phyloP scores from a whole-genome alignment of 2,113 vertebrate species.

The Dendropsophus ebraccatus region DNA sequence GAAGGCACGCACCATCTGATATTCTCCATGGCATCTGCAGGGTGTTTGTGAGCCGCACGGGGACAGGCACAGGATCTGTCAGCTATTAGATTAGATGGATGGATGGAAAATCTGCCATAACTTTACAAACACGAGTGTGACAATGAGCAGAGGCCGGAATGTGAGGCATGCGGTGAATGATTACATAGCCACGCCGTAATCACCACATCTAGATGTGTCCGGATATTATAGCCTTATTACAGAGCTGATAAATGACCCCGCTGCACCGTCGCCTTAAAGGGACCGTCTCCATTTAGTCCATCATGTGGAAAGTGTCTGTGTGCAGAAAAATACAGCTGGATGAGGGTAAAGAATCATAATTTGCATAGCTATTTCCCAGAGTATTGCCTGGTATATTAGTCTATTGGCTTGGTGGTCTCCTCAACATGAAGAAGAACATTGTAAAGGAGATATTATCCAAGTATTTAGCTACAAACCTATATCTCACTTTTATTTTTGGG shows the following conservation, averaged over 20 bases:
- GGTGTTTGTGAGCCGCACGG: background rate
- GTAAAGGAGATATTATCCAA: too few relatives aligned
- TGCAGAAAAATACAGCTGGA: too few relatives aligned
- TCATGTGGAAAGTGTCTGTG: too few relatives aligned
- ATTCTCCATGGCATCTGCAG: background rate
- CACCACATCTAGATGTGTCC: background rate
- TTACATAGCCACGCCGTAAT: background rate
- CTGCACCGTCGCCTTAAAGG: background rate
- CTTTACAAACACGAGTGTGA: background rate
- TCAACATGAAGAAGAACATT: too few relatives aligned
- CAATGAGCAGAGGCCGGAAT: background rate
- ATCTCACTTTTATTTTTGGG: too few relatives aligned
- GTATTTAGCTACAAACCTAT: too few relatives aligned
- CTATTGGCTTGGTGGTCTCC: too few relatives aligned
- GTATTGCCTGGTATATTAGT: too few relatives aligned
- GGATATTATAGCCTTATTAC: slow-evolving; percentile 6
- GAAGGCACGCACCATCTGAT: background rate
- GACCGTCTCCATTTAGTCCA: too few relatives aligned
- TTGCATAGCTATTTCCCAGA: too few relatives aligned
- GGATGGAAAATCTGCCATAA: background rate
- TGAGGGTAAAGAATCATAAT: too few relatives aligned
- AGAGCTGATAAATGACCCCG: background rate
- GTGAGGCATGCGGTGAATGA: background rate
- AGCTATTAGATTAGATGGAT: slow-evolving; percentile 14
- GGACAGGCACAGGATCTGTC: background rate